phyloP scores from a whole-genome alignment of 2,888 invertebrate genomes.

The Prosapia bicincta region DNA sequence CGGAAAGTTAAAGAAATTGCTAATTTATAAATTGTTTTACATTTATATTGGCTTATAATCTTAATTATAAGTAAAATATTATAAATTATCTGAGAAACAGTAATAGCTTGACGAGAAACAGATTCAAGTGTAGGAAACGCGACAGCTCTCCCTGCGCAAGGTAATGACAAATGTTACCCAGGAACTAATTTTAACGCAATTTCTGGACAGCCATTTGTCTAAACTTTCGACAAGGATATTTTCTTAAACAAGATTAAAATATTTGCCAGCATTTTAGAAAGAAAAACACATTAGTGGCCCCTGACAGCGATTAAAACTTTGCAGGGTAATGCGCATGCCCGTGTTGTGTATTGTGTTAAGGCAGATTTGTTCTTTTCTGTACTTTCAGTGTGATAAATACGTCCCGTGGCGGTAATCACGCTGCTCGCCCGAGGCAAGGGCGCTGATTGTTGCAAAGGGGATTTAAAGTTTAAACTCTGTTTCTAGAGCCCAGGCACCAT shows the following conservation, averaged over 20 bases:
- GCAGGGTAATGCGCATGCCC: neutral
- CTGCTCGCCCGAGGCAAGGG: neutral
- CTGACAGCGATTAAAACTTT: neutral
- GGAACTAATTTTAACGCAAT: neutral
- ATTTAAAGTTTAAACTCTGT: too few species aligned
- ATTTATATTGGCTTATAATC: too few species aligned
- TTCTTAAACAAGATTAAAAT: neutral
- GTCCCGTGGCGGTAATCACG: neutral
- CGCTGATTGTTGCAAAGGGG: too few species aligned
- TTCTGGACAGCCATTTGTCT: neutral
- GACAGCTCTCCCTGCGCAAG: too few species aligned
- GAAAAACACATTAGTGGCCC: neutral
- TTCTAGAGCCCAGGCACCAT: too few species aligned
- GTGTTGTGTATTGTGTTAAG: neutral
- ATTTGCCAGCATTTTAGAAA: neutral
- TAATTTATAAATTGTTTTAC: too few species aligned
- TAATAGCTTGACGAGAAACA: too few species aligned
- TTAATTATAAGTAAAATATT: too few species aligned
- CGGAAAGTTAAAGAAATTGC: too few species aligned
- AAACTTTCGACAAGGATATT: neutral
- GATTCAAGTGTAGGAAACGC: too few species aligned
- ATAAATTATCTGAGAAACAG: too few species aligned
- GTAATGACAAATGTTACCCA: too few species aligned
- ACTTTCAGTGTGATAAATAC: neutral
- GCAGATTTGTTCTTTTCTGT: neutral